phyloP scores from a whole-genome alignment of 2,888 invertebrate species.

The Lepidochrysops patricia region DNA sequence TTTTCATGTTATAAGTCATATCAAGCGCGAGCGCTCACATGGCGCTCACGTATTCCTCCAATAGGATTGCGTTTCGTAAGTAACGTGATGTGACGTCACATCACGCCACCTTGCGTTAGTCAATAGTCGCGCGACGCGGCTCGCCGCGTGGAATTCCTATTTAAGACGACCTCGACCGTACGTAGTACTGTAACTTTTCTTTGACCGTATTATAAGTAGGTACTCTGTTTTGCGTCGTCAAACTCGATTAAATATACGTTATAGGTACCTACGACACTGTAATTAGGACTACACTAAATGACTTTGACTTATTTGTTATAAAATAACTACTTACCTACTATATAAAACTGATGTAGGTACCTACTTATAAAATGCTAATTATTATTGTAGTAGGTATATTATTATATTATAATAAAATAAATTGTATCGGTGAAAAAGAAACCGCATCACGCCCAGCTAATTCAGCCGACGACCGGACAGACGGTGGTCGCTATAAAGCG shows the following conservation, averaged over 20 bases:
- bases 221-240: not conserved
- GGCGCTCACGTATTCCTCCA: slow-evolving; percentile 32
- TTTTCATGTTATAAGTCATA: not conserved
- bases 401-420: slow-evolving; percentile 12
- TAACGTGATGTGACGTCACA: slow-evolving; percentile 71
- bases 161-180: slow-evolving; percentile 28
- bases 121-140: slow-evolving; percentile 57
- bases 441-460: slow-evolving; percentile 56
- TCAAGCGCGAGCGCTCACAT: slow-evolving; percentile 1
- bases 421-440: slow-evolving; percentile 21
- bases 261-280: too few relatives aligned
- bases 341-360: too few relatives aligned
- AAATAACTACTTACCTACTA: too few relatives aligned
- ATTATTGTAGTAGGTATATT: too few relatives aligned
- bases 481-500: slow-evolving; percentile 33
- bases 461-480: slow-evolving; percentile 45
- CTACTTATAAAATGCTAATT: too few relatives aligned
- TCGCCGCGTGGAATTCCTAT: slow-evolving; percentile 35
- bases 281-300: too few relatives aligned
- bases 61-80: slow-evolving; percentile 50
- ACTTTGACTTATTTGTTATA: too few relatives aligned
- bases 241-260: not conserved
- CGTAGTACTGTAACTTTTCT: too few relatives aligned
- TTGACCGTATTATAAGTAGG: too few relatives aligned
- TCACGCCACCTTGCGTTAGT: slow-evolving; percentile 73